Conservation (phyloP, 1,140 invertebrate genomes). For the Ceratina calcarata region DNA sequence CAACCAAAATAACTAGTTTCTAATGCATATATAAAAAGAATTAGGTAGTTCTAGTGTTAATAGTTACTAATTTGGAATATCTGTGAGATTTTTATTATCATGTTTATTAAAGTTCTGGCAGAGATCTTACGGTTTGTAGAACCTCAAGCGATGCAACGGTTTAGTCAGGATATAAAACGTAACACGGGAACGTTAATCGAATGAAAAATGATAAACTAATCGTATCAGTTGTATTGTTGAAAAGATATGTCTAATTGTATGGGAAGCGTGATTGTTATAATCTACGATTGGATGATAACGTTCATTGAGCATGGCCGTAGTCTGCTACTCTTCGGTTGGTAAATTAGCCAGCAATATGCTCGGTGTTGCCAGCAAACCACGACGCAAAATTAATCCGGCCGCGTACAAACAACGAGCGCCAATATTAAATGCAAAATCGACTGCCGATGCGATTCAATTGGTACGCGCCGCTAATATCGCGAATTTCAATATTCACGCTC, state of each 20-base stretch:
- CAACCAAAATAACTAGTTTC: too few species aligned
- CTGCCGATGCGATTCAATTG: slow-evolving; percentile 47
- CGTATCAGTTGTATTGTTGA: background rate
- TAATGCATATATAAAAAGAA: too few species aligned
- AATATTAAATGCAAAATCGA: slow-evolving; percentile 53
- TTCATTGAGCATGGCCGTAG: slow-evolving; percentile 33
- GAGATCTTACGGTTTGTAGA: too few species aligned
- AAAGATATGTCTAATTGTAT: background rate
- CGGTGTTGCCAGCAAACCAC: slow-evolving; percentile 49
- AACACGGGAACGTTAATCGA: background rate
- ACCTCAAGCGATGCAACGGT: background rate
- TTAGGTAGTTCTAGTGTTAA: too few species aligned
- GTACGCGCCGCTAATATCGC: background rate
- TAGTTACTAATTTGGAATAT: too few species aligned
- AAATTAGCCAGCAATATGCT: slow-evolving; percentile 58
- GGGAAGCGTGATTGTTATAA: background rate
- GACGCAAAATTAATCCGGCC: slow-evolving; percentile 58
- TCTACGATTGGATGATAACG: slow-evolving; percentile 35
- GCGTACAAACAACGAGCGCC: slow-evolving; percentile 45
- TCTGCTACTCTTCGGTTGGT: slow-evolving; percentile 44
- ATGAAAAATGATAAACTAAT: background rate
- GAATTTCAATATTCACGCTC: slow-evolving; percentile 32
- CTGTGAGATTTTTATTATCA: too few species aligned
- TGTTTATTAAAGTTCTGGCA: too few species aligned
- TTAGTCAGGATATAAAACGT: background rate